phyloP scores from a whole-genome alignment of 1,140 invertebrate species.

The Campoletis sonorensis region DNA sequence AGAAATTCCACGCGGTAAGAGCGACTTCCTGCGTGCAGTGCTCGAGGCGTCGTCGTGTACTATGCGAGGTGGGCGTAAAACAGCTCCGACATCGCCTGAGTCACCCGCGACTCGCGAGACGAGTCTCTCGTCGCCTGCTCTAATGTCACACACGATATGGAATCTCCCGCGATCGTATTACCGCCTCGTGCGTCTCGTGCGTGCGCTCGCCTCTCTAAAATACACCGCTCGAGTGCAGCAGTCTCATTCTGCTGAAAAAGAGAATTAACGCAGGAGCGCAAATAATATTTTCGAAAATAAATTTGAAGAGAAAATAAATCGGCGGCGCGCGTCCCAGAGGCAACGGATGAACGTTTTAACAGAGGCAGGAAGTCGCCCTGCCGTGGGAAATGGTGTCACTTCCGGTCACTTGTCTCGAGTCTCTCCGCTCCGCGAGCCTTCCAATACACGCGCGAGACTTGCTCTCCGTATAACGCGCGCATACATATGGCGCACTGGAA shows the following conservation, averaged over 20 bases:
- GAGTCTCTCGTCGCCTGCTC: neutral
- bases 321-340: neutral
- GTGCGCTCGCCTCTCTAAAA: too few species aligned
- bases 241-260: too few species aligned
- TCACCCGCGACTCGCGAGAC: slow-evolving; percentile 16
- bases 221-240: too few species aligned
- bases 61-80: slow-evolving; percentile 36
- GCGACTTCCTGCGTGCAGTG: slow-evolving; percentile 14
- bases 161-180: neutral
- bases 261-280: too few species aligned
- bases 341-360: too few species aligned
- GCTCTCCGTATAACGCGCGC: too few species aligned
- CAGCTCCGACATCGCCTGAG: slow-evolving; percentile 10
- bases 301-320: too few species aligned
- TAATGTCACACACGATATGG: slow-evolving; percentile 1
- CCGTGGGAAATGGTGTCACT: slow-evolving; percentile 67
- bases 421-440: neutral
- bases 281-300: neutral
- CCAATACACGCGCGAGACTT: neutral
- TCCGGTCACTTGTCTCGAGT: slow-evolving; percentile 57
- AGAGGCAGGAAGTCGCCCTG: slow-evolving; percentile 73
- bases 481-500: too few species aligned
- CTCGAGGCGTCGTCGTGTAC: neutral
- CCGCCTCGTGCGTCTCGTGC: too few species aligned
- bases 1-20: slow-evolving; percentile 19